Evolutionary conservation across 2,888 invertebrate species (phyloP), one percentile per base, ranked within the genome.

Genomic region (Thelaira solivaga): DNA sequence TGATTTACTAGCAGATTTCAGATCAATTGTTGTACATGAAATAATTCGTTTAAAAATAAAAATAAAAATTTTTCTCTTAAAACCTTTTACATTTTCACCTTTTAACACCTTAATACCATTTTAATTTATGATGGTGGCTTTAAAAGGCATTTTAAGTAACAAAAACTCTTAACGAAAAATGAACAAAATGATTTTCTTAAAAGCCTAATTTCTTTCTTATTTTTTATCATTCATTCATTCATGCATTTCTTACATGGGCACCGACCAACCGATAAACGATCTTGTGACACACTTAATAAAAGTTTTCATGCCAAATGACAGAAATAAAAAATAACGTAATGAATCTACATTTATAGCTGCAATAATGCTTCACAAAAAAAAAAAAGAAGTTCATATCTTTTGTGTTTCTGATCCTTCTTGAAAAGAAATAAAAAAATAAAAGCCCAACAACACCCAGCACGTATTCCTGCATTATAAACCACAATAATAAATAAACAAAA

Each of bases 221-320:
- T n/a, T n/a, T n/a, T n/a, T n/a, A n/a, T n/a, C n/a, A n/a, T n/a
- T n/a, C n/a, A n/a, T n/a, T n/a, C n/a, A n/a, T n/a, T 11, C 45
- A 13, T 43, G n/a, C 8, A 31, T 51, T 36, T 68, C 80, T 82
- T 82, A 82, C 82, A 84, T 85, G 83, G 82, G 82, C 20, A 10
- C 10, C 67, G 68, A 78, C 74, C 71, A 78, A 10, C 10, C 67
- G 68, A 78, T 78, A 74, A 78, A 61, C 61, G 69, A 78, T 78
- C 59, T 74, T 74, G 74, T 71, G 78, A 78, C 78, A 78, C 53
- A 78, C 69, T 74, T 74, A 71, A 71, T 65, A 71, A 78, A 67
- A 71, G 31, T 69, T 65, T 74, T 59, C 53, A 45, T 51, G 45
- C 11, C 36, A 69, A 75, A 31, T 53, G 45, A 51, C 59, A 68